Evolutionary conservation across 2,113 vertebrate genomes (phyloP), one percentile per base, ranked within the genome.

Genomic region (Phasianus colchicus): DNA sequence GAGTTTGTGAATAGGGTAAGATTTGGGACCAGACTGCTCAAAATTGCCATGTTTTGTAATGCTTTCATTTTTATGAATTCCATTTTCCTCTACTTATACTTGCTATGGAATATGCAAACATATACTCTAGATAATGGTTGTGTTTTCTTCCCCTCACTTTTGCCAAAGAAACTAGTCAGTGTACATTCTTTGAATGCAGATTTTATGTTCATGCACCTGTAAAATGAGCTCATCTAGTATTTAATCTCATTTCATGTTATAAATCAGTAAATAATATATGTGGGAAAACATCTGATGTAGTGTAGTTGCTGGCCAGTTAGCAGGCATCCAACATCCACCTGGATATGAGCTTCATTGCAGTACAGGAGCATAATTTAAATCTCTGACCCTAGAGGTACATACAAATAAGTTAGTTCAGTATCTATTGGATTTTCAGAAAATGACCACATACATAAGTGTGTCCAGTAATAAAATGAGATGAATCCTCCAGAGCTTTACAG

Each of bases 401-500:
- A 43, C 13, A 73, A 86, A 77, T 70, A 3, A 71, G 12, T 70
- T 83, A 71, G 13, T 70, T 86, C 47, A 74, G 34, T 0, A 0
- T 74, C n/a, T 77, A 11, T 29, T 57, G 1, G 40, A 40, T 18
- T 66, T 63, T 21, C 27, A 80, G 72, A 77, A 76, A 48, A 15
- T 27, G 58, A 6, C 5, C 11, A 10, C 6, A 14, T 17, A 13
- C 0, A 1, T 40, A 43, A 2, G 2, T 11, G 4, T 65, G 45
- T 77, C 22, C 32, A 72, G 18, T 64, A 58, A 81, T 14, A 60
- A 34, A 36, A 48, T 0, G 15, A 81, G 22, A 36, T 22, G 7
- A 11, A 24, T 47, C 13, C 2, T 6, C 30, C 9, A 45, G 32
- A 77, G 14, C 29, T 66, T 94, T 81, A 72, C 22, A 75, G 17